Evolutionary conservation across 2,797 vertebrate genomes (phyloP), one percentile per base, ranked within the genome.

Genomic region (Gambusia yucatana): DNA sequence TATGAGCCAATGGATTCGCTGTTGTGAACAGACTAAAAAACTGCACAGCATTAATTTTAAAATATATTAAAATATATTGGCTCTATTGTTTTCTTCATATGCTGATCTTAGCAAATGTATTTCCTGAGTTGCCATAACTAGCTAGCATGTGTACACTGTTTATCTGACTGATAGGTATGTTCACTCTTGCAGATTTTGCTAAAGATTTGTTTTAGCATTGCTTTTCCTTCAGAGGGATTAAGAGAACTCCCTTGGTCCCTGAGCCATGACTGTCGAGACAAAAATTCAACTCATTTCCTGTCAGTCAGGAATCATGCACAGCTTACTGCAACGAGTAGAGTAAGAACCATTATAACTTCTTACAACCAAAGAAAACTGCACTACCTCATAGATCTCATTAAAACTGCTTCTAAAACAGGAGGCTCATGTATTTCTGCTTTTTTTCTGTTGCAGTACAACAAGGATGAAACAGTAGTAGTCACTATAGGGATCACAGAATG

Each of bases 1-100:
- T 96, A 97, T 88, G 98, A 98, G 84, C 97, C 97, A 0, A 93
- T 96, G 78, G 97, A 98, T 47, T 47, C 96, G 96, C 61, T 94
- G 93, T 39, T 98, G 97, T 1, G 97, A 98, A 83, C 98, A 97
- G 97, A 97, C 89, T 52, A 93, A 77, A 86, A 72, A 52, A 57
- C 61, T 72, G 39, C 9, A 55, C 30, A 25, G 52, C 55, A 50
- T 39, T 65, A 9, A 74, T 63, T 7, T 41, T 8, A 74, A 57
- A 57, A 47, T 48, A 16, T 43, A 33, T 33, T 33, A 33, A 48
- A 59, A 59, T 59, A 59, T 59, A 1, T 30, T 2, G 57, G 13
- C 28, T 30, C 13, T 30, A 14, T 1, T 30, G 57, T 61, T 61
- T 30, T 61, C 55, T 57, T 25, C 22, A 57, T 30, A 16, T 33